phyloP scores from a whole-genome alignment of 2,888 invertebrate genomes.

The Polydrusus tereticollis region DNA sequence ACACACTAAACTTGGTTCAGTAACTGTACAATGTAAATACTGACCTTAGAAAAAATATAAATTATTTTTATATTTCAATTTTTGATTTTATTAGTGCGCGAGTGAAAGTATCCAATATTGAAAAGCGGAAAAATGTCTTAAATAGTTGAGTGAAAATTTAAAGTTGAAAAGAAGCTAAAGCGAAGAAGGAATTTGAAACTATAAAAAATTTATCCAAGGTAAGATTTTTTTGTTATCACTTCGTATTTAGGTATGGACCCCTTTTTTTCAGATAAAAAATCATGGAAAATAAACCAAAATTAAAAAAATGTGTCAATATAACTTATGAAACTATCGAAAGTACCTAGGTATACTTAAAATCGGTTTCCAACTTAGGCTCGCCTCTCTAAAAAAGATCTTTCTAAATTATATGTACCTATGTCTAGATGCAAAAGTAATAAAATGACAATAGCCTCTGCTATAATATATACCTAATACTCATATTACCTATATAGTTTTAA shows the following conservation, averaged over 20 bases:
- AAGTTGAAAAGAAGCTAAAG: neutral
- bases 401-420: too few relatives aligned
- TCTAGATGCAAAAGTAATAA: too few relatives aligned
- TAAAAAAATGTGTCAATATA: too few relatives aligned
- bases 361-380: too few relatives aligned
- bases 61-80: neutral
- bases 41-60: neutral
- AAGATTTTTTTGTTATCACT: neutral
- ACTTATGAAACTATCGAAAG: too few relatives aligned
- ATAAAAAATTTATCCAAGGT: neutral
- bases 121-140: neutral
- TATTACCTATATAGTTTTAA: too few relatives aligned
- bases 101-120: slow-evolving; percentile 1
- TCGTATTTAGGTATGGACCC: neutral
- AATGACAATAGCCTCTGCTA: too few relatives aligned
- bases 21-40: slow-evolving; percentile 16
- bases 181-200: slow-evolving; percentile 9
- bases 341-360: too few relatives aligned
- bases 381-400: too few relatives aligned
- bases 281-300: too few relatives aligned
- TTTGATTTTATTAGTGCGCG: neutral
- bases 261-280: too few relatives aligned
- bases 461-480: too few relatives aligned
- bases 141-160: slow-evolving; percentile 6
- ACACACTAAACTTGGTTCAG: neutral